Percentiles rank a stretch among this genome's conserved stretches.
Conservation (phyloP, 2,797 vertebrate genomes). For the Neosilurus hyrtlii region DNA sequence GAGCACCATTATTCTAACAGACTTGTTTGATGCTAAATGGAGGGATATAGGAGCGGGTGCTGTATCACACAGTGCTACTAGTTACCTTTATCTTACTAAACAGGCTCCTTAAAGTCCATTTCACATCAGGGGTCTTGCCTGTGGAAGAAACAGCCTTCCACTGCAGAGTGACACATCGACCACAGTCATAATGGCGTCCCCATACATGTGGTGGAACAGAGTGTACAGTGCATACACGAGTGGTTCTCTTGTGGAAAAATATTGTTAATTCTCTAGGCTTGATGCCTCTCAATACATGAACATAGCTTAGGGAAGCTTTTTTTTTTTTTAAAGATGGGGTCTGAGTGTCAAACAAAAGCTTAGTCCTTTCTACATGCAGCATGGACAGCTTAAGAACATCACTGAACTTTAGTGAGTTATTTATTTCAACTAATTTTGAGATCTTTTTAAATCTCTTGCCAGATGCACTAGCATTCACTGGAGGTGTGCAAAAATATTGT, state of each 20-base stretch:
- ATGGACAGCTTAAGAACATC: neutral
- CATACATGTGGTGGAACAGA: conserved; percentile 32
- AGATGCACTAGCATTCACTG: too few relatives aligned
- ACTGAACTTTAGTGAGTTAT: neutral
- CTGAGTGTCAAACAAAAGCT: neutral
- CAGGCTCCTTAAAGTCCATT: conserved; percentile 83
- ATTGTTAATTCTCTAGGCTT: conserved; percentile 17
- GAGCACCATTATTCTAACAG: conserved; percentile 1
- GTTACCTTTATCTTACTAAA: conserved; percentile 85
- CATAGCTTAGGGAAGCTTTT: neutral
- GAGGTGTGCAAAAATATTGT: too few relatives aligned
- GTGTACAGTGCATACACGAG: neutral
- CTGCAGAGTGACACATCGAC: conserved; percentile 65
- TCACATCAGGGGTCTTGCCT: conserved; percentile 83
- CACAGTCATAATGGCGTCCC: conserved; percentile 31
- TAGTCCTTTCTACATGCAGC: conserved; percentile 10
- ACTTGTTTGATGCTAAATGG: neutral
- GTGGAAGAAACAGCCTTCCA: conserved; percentile 77
- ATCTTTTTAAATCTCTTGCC: too few relatives aligned
- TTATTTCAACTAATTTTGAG: too few relatives aligned
- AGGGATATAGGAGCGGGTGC: conserved; percentile 1
- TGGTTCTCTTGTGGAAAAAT: conserved; percentile 3
- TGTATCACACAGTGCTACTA: neutral
- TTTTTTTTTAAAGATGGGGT: neutral
- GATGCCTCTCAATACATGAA: conserved; percentile 47